Conservation (phyloP, 2,797 vertebrate genomes). For the Oophaga sylvatica region DNA sequence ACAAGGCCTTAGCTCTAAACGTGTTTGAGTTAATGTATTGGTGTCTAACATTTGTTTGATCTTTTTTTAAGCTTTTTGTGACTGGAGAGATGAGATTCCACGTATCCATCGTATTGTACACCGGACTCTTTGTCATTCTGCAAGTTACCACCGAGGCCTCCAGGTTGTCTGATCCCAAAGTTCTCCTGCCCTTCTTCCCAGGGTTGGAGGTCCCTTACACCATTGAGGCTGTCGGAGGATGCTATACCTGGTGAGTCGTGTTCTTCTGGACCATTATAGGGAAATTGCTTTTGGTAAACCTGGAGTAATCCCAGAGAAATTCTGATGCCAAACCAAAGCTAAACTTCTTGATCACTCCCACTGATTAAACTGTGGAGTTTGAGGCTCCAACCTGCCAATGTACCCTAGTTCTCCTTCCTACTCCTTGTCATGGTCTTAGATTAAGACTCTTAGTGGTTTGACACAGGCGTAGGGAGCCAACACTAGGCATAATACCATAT, state of each 20-base stretch:
- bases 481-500: too few species aligned
- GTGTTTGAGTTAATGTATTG: too few species aligned
- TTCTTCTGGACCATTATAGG: too few species aligned
- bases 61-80: not conserved
- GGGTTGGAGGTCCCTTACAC: slow-evolving; percentile 4
- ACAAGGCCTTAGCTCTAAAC: too few species aligned
- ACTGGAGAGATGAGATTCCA: not conserved
- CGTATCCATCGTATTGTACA: not conserved
- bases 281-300: not conserved
- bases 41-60: not conserved
- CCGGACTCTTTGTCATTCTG: not conserved
- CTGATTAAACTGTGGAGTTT: too few species aligned
- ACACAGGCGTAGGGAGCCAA: too few species aligned
- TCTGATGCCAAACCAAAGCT: not conserved
- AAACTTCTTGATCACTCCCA: not conserved
- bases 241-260: slow-evolving; percentile 1
- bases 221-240: slow-evolving; percentile 2
- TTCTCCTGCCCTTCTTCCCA: not conserved
- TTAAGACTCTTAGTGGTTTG: too few species aligned
- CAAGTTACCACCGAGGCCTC: not conserved
- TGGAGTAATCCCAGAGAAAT: not conserved
- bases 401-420: too few species aligned
- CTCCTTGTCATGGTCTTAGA: too few species aligned
- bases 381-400: too few species aligned
- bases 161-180: slow-evolving; percentile 6